These are phyloP conservation scores for Rhopalosiphum padi DNA, from an alignment of 1,140 invertebrate genomes.

Conservation along the genomic window DNA sequence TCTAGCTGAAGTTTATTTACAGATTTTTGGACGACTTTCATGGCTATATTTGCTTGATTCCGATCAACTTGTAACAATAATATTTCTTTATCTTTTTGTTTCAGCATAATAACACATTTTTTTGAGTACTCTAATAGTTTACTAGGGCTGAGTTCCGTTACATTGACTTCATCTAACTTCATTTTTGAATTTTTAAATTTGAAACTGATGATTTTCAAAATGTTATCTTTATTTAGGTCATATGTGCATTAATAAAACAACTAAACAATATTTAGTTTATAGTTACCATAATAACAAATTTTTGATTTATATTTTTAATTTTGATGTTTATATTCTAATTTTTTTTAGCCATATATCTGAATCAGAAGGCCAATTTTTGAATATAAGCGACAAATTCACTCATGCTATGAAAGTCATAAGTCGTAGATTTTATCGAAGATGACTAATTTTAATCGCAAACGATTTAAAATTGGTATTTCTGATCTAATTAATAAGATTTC, in stretches of 20 bases:
- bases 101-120: background rate
- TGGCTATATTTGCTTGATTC: background rate
- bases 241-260: background rate
- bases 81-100: background rate
- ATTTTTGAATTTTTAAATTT: background rate
- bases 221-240: background rate
- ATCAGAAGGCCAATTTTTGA: too few species aligned
- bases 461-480: too few species aligned
- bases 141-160: background rate
- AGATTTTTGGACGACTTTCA: background rate
- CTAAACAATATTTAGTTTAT: too few species aligned
- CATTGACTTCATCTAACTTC: background rate
- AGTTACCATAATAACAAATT: background rate
- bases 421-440: too few species aligned
- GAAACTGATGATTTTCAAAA: background rate
- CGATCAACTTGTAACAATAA: background rate
- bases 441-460: too few species aligned
- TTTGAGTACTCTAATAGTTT: background rate
- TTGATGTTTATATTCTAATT: too few species aligned
- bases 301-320: too few species aligned
- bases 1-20: background rate
- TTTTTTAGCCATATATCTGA: too few species aligned
- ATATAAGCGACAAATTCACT: too few species aligned
- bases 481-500: too few species aligned
- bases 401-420: too few species aligned